A percentile compares a stretch with the other conserved stretches of the same genome.
phyloP scores from a whole-genome alignment of 2,888 invertebrate genomes.

The Apomyelois bistriatella region DNA sequence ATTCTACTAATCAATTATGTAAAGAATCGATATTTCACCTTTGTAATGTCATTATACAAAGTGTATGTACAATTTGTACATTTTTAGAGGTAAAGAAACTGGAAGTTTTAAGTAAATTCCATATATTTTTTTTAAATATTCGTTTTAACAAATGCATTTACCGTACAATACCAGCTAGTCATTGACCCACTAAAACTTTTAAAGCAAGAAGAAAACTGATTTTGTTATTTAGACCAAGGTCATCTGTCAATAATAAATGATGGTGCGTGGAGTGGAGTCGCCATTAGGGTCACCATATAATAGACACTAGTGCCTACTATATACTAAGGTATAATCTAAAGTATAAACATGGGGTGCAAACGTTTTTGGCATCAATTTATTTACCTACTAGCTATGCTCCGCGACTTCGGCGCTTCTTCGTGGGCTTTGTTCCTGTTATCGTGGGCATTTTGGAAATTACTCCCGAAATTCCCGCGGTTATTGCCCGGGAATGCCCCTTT shows the following conservation, averaged over 20 bases:
- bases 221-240: slow-evolving; percentile 68
- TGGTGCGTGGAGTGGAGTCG: slow-evolving; percentile 45
- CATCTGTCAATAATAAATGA: slow-evolving; percentile 65
- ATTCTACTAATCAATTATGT: neutral
- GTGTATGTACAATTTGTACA: too few relatives aligned
- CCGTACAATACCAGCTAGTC: slow-evolving; percentile 26
- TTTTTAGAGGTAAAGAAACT: too few relatives aligned
- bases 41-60: neutral
- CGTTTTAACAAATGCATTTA: neutral
- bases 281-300: slow-evolving; percentile 12
- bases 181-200: slow-evolving; percentile 51
- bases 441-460: too few relatives aligned
- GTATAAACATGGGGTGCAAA: too few relatives aligned
- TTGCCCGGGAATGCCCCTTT: too few relatives aligned
- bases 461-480: too few relatives aligned
- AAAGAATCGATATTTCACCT: neutral
- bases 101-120: neutral
- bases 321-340: too few relatives aligned
- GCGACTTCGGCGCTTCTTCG: too few relatives aligned
- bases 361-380: neutral
- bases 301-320: neutral
- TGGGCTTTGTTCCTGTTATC: too few relatives aligned
- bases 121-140: neutral
- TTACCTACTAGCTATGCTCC: too few relatives aligned
- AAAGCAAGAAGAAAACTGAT: slow-evolving; percentile 41